Conservation (phyloP, 2,113 vertebrate genomes). For the Pyrgilauda ruficollis region DNA sequence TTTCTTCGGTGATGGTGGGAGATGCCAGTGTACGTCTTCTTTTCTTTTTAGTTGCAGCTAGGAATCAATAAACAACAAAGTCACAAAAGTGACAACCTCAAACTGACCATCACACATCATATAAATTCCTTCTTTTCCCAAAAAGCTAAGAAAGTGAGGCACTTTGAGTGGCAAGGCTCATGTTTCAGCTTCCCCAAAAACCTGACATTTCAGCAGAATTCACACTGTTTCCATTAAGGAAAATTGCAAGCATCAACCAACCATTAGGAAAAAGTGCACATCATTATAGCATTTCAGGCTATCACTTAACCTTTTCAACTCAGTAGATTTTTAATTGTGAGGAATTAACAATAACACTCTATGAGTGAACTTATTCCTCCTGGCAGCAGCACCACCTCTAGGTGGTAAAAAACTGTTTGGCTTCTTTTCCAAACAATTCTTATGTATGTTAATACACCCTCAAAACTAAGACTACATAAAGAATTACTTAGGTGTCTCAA, state of each 20-base stretch:
- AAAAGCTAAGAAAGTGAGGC: background rate
- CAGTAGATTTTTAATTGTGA: background rate
- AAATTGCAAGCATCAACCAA: background rate
- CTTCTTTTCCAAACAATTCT: background rate
- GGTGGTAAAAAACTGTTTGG: background rate
- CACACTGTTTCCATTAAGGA: background rate
- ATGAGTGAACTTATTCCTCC: background rate
- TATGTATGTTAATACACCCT: background rate
- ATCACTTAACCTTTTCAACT: background rate
- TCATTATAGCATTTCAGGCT: background rate
- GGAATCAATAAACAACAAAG: background rate
- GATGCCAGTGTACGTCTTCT: background rate
- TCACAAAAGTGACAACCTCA: background rate
- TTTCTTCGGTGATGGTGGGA: background rate
- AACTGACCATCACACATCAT: background rate
- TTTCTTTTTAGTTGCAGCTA: constrained; percentile 31
- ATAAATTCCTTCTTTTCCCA: background rate
- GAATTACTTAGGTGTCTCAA: background rate
- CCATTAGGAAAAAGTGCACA: background rate
- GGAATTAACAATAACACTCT: too few species aligned
- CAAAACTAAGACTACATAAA: background rate
- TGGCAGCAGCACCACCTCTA: background rate
- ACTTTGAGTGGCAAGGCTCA: background rate
- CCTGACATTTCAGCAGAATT: background rate
- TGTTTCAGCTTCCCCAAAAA: background rate